Evolutionary conservation across 2,888 invertebrate genomes (phyloP).

Genomic region (Parascotia fuliginaria): DNA sequence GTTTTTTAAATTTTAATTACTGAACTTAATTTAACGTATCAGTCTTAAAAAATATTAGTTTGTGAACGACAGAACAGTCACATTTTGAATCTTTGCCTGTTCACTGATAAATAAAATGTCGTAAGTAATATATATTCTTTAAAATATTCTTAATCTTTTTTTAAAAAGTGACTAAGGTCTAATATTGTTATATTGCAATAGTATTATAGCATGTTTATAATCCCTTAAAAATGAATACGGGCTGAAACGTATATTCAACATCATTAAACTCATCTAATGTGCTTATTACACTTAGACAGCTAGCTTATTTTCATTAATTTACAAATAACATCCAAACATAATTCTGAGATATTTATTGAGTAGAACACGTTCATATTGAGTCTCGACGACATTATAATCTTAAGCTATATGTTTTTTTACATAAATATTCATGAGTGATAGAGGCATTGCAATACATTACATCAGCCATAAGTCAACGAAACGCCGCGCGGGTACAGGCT

Average conservation of each 20-base stretch:
- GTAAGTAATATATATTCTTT: background rate
- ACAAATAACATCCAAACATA: slow-evolving; percentile 56
- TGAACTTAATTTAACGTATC: background rate
- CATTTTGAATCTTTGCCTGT: background rate
- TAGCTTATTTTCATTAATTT: slow-evolving; percentile 67
- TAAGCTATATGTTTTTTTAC: slow-evolving; percentile 72
- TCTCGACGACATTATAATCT: slow-evolving; percentile 67
- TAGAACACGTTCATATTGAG: slow-evolving; percentile 61
- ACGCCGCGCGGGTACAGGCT: slow-evolving; percentile 62
- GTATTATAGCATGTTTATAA: background rate
- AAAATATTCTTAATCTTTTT: too few relatives aligned
- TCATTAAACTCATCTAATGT: slow-evolving; percentile 68
- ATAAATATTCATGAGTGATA: slow-evolving; percentile 85
- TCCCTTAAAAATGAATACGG: too few relatives aligned
- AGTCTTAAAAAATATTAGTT: too few relatives aligned
- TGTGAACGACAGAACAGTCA: background rate
- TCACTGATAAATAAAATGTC: background rate
- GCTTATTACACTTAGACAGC: slow-evolving; percentile 60
- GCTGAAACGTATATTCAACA: background rate
- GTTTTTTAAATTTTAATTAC: background rate
- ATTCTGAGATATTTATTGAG: slow-evolving; percentile 70
- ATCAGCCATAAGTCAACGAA: slow-evolving; percentile 80
- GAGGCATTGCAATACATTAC: slow-evolving; percentile 81
- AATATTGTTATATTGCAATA: too few relatives aligned
- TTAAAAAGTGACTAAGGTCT: too few relatives aligned